A percentile compares a stretch with the other conserved stretches of the same genome.
Evolutionary conservation across 2,797 vertebrate genomes (phyloP).

Genomic region (Rhynchonycteris naso): DNA sequence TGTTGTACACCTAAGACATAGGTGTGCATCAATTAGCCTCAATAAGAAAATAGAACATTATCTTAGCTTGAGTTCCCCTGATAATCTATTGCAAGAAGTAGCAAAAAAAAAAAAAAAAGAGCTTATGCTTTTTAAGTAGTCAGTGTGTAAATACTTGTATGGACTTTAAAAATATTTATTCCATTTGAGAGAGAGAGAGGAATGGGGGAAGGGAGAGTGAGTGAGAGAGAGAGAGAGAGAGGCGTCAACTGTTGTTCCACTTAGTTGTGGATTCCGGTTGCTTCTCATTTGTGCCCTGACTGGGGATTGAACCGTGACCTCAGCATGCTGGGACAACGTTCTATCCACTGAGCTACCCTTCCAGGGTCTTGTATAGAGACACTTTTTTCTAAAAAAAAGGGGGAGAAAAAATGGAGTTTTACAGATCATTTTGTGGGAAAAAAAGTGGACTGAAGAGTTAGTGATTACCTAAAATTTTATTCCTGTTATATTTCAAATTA

Average conservation of each 20-base stretch:
- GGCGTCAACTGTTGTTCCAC: not conserved
- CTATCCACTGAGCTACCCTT: too few species aligned
- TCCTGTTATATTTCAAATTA: not conserved
- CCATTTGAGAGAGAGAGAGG: not conserved
- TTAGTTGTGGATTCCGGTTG: not conserved
- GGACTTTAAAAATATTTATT: not conserved
- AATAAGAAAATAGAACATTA: not conserved
- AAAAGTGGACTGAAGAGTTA: not conserved
- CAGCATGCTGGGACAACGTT: not conserved
- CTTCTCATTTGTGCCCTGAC: not conserved
- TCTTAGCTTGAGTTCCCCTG: not conserved
- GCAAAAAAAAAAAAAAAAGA: not conserved
- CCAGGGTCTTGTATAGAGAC: too few species aligned
- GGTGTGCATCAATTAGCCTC: not conserved
- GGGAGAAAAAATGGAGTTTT: not conserved
- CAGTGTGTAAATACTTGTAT: not conserved
- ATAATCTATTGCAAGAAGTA: not conserved
- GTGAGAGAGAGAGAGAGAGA: not conserved
- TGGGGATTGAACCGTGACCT: not conserved
- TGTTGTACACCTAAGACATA: not conserved
- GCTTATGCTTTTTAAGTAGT: not conserved
- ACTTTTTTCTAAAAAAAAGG: not conserved
- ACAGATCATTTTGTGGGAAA: not conserved
- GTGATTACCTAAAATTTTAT: not conserved
- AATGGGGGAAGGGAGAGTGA: too few species aligned